phyloP scores from a whole-genome alignment of 2,113 vertebrate species.

The Sinosuthora webbiana region DNA sequence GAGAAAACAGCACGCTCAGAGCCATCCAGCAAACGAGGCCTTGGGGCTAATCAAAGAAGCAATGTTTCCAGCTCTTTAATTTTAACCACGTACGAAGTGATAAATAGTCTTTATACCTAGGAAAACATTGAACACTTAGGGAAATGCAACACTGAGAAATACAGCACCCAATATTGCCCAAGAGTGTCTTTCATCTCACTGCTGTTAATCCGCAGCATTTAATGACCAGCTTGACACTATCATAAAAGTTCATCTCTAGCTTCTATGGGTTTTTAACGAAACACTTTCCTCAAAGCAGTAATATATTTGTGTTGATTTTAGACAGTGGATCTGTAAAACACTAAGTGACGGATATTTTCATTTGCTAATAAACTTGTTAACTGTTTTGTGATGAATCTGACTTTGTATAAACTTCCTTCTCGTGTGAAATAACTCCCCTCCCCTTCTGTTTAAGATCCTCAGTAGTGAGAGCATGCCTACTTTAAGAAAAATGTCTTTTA shows the following conservation, averaged over 20 bases:
- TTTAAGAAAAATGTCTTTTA: not conserved
- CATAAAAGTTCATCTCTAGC: not conserved
- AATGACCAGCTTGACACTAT: not conserved
- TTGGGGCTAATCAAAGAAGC: not conserved
- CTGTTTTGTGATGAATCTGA: rapidly evolving
- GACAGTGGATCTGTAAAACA: not conserved
- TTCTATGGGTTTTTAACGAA: not conserved
- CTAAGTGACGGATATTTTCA: not conserved
- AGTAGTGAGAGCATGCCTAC: not conserved
- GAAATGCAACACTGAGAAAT: not conserved
- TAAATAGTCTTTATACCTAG: not conserved
- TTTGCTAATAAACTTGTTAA: not conserved
- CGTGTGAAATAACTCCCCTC: not conserved
- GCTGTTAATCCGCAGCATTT: not conserved
- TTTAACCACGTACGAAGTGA: not conserved
- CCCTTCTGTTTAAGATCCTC: not conserved
- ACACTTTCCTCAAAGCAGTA: not conserved
- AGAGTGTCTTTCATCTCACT: not conserved
- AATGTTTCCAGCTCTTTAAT: not conserved
- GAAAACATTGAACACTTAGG: not conserved
- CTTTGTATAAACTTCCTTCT: not conserved
- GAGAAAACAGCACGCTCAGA: not conserved
- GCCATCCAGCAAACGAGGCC: not conserved
- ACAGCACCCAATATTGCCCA: not conserved
- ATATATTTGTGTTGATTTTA: not conserved